phyloP scores from a whole-genome alignment of 2,888 invertebrate genomes.

The Thumatha senex region DNA sequence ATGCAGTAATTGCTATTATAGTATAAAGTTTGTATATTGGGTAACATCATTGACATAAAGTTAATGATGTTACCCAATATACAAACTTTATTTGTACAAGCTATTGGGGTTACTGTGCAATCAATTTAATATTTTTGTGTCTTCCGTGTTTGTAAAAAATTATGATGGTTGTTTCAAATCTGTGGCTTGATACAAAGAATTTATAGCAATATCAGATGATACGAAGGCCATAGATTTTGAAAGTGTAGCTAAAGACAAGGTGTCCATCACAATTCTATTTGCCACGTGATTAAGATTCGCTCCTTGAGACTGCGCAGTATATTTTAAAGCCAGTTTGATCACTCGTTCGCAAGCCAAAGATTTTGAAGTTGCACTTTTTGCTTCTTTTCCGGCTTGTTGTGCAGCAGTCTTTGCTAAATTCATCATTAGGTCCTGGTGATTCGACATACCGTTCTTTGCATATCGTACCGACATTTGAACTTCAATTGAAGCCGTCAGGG shows the following conservation, averaged over 20 bases:
- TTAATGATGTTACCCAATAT: too few relatives aligned
- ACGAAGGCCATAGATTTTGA: constrained; percentile 79
- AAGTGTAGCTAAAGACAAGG: constrained; percentile 68
- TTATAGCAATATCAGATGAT: constrained; percentile 76
- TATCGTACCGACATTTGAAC: constrained; percentile 75
- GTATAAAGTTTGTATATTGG: too few relatives aligned
- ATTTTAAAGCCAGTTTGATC: constrained; percentile 71
- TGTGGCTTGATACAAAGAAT: constrained; percentile 74
- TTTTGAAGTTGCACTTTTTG: constrained; percentile 72
- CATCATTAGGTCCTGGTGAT: constrained; percentile 78
- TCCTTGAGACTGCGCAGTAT: constrained; percentile 73
- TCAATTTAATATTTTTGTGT: background rate
- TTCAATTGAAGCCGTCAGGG: constrained; percentile 75
- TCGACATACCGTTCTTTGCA: constrained; percentile 74
- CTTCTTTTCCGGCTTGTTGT: constrained; percentile 78
- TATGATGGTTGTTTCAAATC: constrained; percentile 71
- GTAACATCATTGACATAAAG: too few relatives aligned
- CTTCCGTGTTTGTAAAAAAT: constrained; percentile 25
- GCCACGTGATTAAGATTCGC: constrained; percentile 75
- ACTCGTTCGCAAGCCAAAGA: constrained; percentile 72
- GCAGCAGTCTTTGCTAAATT: constrained; percentile 77
- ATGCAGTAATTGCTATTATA: too few relatives aligned
- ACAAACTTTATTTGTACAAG: too few relatives aligned
- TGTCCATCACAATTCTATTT: constrained; percentile 75
- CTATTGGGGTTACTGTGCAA: too few relatives aligned